Conservation (phyloP, 2,888 invertebrate genomes). For the Nezara viridula region DNA sequence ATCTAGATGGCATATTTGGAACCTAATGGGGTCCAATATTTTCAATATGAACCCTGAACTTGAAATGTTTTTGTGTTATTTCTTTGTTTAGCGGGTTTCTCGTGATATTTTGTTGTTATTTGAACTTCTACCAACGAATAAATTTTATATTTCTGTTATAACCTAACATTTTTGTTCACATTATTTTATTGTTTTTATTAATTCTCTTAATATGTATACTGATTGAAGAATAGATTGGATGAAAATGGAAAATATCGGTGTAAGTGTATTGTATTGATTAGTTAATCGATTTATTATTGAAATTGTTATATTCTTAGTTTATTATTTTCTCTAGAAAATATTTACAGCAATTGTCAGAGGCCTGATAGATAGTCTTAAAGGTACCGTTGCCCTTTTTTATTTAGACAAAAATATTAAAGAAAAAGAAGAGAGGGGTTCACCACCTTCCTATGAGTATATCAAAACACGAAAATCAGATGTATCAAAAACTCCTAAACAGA, state of each 20-base stretch:
- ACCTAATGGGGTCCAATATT: constrained; percentile 13
- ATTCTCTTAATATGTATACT: constrained; percentile 6
- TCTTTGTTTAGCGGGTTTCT: constrained; percentile 1
- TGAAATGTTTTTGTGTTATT: neutral
- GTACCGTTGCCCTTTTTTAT: constrained; percentile 81
- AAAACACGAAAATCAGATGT: constrained; percentile 65
- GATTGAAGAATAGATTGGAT: neutral
- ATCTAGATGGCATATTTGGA: neutral
- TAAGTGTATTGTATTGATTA: constrained; percentile 19
- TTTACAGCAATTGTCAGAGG: constrained; percentile 79
- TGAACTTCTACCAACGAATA: neutral
- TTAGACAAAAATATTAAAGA: constrained; percentile 85
- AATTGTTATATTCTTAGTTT: constrained; percentile 36
- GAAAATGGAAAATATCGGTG: constrained; percentile 50
- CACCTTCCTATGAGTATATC: constrained; percentile 57
- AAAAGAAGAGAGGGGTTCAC: constrained; percentile 67
- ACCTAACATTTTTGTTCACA: neutral
- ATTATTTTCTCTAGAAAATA: constrained; percentile 74
- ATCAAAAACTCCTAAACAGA: constrained; percentile 69
- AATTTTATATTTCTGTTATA: neutral
- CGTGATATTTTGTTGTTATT: neutral
- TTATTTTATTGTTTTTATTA: neutral
- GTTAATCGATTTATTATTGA: neutral
- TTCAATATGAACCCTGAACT: constrained; percentile 14
- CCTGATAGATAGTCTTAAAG: constrained; percentile 83